Evolutionary conservation across 2,797 vertebrate species (phyloP), one percentile per base, ranked within the genome.

Genomic region (Carapus acus): DNA sequence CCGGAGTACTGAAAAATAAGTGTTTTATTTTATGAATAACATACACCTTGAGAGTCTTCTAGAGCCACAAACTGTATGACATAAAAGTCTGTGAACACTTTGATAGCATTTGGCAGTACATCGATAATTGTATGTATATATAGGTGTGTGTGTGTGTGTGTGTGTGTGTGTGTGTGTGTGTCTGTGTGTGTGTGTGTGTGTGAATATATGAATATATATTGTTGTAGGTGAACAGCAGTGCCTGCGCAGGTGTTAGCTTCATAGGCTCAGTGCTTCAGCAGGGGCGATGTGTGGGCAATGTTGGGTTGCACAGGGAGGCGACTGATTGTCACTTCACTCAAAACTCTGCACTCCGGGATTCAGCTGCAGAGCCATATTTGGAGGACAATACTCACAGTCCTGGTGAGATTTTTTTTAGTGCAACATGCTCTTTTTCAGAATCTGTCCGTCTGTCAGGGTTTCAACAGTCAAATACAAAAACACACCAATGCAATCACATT

Each of bases 151-250:
- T 5, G 5, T 27, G 24, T 15, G n/a, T 15, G 16, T 6, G 20
- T 22, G 20, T 31, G 20, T 44, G 21, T 11, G 14, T 27, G 5
- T 41, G 4, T 0, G 1, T 33, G 14, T 43, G 1, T 36, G 7
- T 36, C n/a, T 36, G 34, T 36, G 12, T 36, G 14, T 36, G 12
- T 53, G 4, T n/a, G 1, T 19, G 23, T 11, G 23, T n/a, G n/a
- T n/a, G n/a, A n/a, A n/a, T n/a, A n/a, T n/a, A n/a, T n/a, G n/a
- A n/a, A n/a, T n/a, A n/a, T n/a, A n/a, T n/a, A n/a, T n/a, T n/a
- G n/a, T n/a, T n/a, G 4, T 73, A 97, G 95, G 89, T 97, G 73
- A 98, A 97, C 19, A 89, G 87, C 75, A 90, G 88, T 43, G 91
- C 91, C 16, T 89, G 87, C 24, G 90, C 86, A 58, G 93, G 93